Evolutionary conservation across 2,888 invertebrate genomes (phyloP).

Genomic region (Acanthococcus lagerstroemiae): DNA sequence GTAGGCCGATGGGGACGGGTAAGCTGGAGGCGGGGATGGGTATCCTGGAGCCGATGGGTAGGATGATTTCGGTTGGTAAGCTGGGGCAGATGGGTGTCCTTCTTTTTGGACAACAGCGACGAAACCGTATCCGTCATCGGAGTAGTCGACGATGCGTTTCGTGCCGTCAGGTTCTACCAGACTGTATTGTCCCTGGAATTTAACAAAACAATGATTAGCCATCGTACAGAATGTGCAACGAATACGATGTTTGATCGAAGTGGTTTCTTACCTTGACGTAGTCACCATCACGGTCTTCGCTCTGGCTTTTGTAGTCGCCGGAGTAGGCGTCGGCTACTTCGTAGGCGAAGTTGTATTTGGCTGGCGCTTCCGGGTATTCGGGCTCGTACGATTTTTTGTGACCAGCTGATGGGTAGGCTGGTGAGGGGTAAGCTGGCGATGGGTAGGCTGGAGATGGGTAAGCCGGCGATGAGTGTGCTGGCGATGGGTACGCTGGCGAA

Average conservation of each 20-base stretch:
- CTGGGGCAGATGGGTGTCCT: conserved; percentile 22
- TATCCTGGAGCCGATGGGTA: conserved; percentile 32
- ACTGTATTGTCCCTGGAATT: conserved; percentile 34
- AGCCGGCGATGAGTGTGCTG: conserved; percentile 10
- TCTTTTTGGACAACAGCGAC: conserved; percentile 34
- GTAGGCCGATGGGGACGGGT: conserved; percentile 30
- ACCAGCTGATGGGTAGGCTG: conserved; percentile 31
- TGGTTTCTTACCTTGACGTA: conserved; percentile 29
- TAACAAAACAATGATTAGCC: background rate
- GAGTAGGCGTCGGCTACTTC: conserved; percentile 36
- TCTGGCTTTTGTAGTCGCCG: conserved; percentile 36
- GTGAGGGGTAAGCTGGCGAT: conserved; percentile 21
- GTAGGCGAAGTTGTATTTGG: conserved; percentile 36
- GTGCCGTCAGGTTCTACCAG: conserved; percentile 36
- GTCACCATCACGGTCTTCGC: conserved; percentile 36
- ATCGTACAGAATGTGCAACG: background rate
- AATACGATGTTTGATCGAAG: background rate
- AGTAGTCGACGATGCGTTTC: conserved; percentile 36
- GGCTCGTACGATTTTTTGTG: conserved; percentile 22
- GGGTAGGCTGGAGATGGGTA: conserved; percentile 26
- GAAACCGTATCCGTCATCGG: conserved; percentile 36
- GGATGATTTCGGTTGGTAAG: conserved; percentile 20
- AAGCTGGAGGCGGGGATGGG: conserved; percentile 32
- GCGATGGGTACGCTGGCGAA: conserved; percentile 1
- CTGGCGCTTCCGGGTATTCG: conserved; percentile 34